These are phyloP conservation scores for Diachrysia chrysitis DNA, from an alignment of 2,888 invertebrate species.

Conservation along the genomic window DNA sequence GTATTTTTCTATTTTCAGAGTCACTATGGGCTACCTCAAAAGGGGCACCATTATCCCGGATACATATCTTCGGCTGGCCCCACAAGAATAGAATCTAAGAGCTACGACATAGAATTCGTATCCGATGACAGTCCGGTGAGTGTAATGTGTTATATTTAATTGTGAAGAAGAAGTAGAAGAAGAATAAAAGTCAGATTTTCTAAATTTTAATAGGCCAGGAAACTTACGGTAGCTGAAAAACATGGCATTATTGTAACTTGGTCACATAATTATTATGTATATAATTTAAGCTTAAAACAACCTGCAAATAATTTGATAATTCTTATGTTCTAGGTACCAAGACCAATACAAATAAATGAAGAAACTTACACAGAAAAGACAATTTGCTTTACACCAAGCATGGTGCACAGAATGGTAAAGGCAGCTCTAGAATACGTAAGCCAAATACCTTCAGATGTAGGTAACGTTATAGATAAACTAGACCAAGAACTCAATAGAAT, in stretches of 20 bases:
- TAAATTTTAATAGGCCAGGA: too few relatives aligned
- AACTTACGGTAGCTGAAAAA: neutral
- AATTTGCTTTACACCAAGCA: conserved; percentile 36
- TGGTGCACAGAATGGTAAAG: conserved; percentile 38
- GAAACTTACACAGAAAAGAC: conserved; percentile 26
- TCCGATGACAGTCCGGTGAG: conserved; percentile 25
- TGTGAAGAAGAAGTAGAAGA: too few relatives aligned
- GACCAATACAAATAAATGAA: conserved; percentile 14
- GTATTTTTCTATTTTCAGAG: conserved; percentile 14
- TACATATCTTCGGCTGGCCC: neutral
- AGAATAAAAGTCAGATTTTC: too few relatives aligned
- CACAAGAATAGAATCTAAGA: conserved; percentile 11
- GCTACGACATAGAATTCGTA: conserved; percentile 12
- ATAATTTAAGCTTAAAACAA: too few relatives aligned
- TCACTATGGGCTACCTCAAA: conserved; percentile 31
- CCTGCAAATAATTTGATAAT: neutral
- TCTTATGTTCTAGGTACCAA: conserved; percentile 24
- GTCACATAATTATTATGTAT: too few relatives aligned
- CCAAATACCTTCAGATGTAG: conserved; percentile 33
- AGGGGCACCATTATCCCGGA: conserved; percentile 4
- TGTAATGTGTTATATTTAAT: neutral
- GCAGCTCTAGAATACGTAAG: conserved; percentile 41
- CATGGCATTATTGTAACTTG: neutral
- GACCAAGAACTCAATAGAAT: conserved; percentile 34
- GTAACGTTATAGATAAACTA: conserved; percentile 26